Percentiles rank a stretch among this genome's conserved stretches.
Conservation (phyloP, 2,113 vertebrate genomes). For the Menura novaehollandiae region DNA sequence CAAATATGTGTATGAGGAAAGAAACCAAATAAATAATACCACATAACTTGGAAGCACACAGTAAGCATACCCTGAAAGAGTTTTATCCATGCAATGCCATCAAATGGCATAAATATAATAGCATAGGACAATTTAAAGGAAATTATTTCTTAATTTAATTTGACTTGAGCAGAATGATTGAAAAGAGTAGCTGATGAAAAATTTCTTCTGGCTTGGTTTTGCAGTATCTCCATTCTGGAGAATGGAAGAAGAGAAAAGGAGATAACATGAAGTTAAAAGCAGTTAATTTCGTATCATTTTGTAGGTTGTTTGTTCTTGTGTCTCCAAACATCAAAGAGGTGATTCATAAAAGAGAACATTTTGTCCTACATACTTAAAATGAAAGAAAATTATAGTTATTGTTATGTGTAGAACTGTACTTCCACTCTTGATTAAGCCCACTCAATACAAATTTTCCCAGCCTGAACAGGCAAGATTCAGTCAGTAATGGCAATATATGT, state of each 20-base stretch:
- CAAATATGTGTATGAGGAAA: background rate
- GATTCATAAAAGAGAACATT: background rate
- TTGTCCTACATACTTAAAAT: background rate
- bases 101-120: background rate
- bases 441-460: background rate
- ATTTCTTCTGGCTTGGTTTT: background rate
- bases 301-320: background rate
- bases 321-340: background rate
- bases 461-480: background rate
- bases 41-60: background rate
- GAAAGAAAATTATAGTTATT: background rate
- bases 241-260: background rate
- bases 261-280: background rate
- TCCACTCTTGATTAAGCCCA: background rate
- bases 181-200: background rate
- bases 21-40: background rate
- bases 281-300: background rate
- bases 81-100: background rate
- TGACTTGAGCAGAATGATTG: background rate
- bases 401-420: background rate
- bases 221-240: background rate
- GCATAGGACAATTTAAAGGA: background rate
- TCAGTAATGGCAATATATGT: background rate
- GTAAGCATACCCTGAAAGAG: background rate
- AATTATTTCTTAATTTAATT: constrained; percentile 1